Percentiles rank a stretch among this genome's conserved stretches.
phyloP scores from a whole-genome alignment of 2,113 vertebrate species.

The Seriola dumerili region DNA sequence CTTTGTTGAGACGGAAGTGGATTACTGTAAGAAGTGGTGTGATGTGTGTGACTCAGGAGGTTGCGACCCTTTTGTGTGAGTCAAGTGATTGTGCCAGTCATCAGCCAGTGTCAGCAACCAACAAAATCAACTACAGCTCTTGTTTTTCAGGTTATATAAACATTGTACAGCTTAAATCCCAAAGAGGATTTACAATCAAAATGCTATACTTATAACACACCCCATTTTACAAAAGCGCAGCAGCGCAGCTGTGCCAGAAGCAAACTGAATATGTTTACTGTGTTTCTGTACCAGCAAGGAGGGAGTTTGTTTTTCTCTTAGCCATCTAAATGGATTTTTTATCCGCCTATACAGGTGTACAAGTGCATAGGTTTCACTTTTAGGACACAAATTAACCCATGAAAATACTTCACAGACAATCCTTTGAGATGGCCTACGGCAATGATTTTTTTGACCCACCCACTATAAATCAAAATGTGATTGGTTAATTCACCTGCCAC shows the following conservation, averaged over 20 bases:
- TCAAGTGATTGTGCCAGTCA: neutral
- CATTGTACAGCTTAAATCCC: neutral
- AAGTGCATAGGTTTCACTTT: neutral
- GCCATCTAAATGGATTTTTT: slow-evolving; percentile 29
- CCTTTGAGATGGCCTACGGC: too few species aligned
- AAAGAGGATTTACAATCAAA: slow-evolving; percentile 23
- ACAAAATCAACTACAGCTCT: neutral
- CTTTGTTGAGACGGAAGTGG: neutral
- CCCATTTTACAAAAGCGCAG: slow-evolving; percentile 8
- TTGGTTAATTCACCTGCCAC: too few species aligned
- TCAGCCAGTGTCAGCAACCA: neutral
- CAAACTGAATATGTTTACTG: slow-evolving; percentile 29
- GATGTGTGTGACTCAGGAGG: slow-evolving; percentile 19
- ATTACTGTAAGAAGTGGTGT: neutral
- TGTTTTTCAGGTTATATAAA: slow-evolving; percentile 21
- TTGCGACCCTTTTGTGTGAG: neutral
- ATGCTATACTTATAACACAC: slow-evolving; percentile 1
- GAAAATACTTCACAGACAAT: neutral
- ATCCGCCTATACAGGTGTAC: neutral
- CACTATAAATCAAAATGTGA: too few species aligned
- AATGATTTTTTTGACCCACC: too few species aligned
- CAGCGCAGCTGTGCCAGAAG: slow-evolving; percentile 19
- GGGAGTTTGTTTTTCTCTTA: slow-evolving; percentile 18
- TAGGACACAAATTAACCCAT: neutral
- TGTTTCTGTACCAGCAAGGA: slow-evolving; percentile 15